A percentile compares a stretch with the other conserved stretches of the same genome.
phyloP scores from a whole-genome alignment of 1,140 invertebrate species.

The Ceratina japonica region DNA sequence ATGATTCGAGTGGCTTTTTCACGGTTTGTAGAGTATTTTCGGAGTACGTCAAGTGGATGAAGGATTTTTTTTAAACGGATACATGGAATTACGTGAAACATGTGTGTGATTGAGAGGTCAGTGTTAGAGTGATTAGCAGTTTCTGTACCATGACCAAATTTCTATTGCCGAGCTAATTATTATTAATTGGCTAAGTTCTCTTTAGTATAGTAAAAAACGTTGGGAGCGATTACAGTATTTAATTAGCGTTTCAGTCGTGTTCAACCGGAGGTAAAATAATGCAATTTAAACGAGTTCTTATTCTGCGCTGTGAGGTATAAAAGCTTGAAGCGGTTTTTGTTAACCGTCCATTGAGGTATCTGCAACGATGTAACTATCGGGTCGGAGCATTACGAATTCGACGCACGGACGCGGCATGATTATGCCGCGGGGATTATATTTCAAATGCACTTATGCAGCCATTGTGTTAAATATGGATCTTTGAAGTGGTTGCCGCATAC shows the following conservation, averaged over 20 bases:
- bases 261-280: background rate
- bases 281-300: background rate
- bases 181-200: background rate
- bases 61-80: too few species aligned
- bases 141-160: too few species aligned
- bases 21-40: background rate
- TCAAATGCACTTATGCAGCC: slow-evolving; percentile 30
- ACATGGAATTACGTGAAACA: too few species aligned
- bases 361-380: background rate
- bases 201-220: background rate
- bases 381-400: slow-evolving; percentile 19
- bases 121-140: too few species aligned
- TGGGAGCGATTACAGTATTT: background rate
- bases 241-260: background rate
- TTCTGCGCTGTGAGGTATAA: background rate
- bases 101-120: too few species aligned
- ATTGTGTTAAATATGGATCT: slow-evolving; percentile 50
- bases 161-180: too few species aligned
- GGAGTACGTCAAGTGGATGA: too few species aligned
- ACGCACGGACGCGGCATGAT: slow-evolving; percentile 14
- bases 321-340: slow-evolving; percentile 3
- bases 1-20: background rate
- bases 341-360: background rate
- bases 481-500: slow-evolving; percentile 35
- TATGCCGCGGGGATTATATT: slow-evolving; percentile 18